A percentile compares a stretch with the other conserved stretches of the same genome.
Evolutionary conservation across 2,113 vertebrate species (phyloP).

Genomic region (Noturus placidus): DNA sequence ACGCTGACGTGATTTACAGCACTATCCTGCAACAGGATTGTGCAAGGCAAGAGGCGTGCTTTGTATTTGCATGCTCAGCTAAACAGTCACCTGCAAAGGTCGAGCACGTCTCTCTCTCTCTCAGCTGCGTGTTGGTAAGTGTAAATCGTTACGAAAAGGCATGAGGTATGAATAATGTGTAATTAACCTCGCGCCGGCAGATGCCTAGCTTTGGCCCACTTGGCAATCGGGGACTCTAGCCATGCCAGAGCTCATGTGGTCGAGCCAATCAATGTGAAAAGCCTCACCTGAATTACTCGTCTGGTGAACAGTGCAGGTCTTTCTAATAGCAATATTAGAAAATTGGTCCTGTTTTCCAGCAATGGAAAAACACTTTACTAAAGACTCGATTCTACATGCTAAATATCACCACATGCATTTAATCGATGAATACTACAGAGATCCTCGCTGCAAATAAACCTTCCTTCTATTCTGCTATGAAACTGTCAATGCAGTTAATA

Average conservation of each 20-base stretch:
- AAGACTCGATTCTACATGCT: not conserved
- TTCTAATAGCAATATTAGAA: not conserved
- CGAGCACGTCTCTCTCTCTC: not conserved
- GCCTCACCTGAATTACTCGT: conserved; percentile 22
- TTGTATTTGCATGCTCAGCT: conserved; percentile 10
- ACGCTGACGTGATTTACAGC: conserved; percentile 12
- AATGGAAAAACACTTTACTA: not conserved
- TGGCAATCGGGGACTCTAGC: conserved; percentile 5
- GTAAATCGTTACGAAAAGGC: not conserved
- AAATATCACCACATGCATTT: not conserved
- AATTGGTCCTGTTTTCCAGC: not conserved
- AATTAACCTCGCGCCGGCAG: conserved; percentile 41
- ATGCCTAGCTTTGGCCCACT: conserved; percentile 33
- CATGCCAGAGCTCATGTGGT: conserved; percentile 39
- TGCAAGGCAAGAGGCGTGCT: not conserved
- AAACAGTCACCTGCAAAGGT: conserved; percentile 21
- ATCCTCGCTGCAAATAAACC: not conserved
- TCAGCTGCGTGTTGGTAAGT: not conserved
- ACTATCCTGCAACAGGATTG: conserved; percentile 4
- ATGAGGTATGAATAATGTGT: conserved; percentile 35
- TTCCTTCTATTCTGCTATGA: not conserved
- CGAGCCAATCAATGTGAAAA: conserved; percentile 38
- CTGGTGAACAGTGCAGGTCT: not conserved
- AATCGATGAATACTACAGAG: not conserved
- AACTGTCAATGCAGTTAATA: not conserved